These are phyloP conservation scores for Philypnodon macrostomus DNA, from an alignment of 2,797 vertebrate genomes.

Conservation along the genomic window DNA sequence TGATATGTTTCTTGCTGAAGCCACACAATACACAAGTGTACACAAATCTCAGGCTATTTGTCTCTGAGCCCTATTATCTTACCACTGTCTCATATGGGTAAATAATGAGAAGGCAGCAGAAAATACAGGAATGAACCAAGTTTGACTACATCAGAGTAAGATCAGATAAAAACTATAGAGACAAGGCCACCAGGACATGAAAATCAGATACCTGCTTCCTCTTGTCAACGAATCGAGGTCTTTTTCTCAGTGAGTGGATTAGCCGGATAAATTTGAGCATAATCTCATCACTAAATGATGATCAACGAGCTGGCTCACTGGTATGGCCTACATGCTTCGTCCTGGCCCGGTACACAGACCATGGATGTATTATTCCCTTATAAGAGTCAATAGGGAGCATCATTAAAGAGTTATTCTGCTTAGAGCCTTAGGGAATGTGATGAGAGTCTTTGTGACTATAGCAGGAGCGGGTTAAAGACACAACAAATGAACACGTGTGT, in stretches of 20 bases:
- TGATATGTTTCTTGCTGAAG: conserved; percentile 22
- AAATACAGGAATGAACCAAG: conserved; percentile 10
- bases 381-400: conserved; percentile 24
- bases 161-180: conserved; percentile 42
- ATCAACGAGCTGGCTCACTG: conserved; percentile 25
- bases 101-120: conserved; percentile 24
- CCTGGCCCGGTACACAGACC: conserved; percentile 16
- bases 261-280: conserved; percentile 26
- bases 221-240: conserved; percentile 21
- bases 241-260: conserved; percentile 36
- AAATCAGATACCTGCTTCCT: conserved; percentile 45
- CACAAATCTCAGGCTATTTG: conserved; percentile 17
- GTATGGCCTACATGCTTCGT: not conserved
- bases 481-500: no score
- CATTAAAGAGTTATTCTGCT: conserved; percentile 24
- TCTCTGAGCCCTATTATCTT: conserved; percentile 24
- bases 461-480: no score
- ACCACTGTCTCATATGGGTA: conserved; percentile 16
- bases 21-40: conserved; percentile 1
- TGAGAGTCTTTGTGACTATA: not conserved
- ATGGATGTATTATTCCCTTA: no score
- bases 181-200: conserved; percentile 56
- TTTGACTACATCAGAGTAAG: not conserved
- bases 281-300: conserved; percentile 20
- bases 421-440: conserved; percentile 4